Base-by-base conservation (phyloP, 2,113 vertebrate genomes). In the Genyomyrus donnyi region DNA sequence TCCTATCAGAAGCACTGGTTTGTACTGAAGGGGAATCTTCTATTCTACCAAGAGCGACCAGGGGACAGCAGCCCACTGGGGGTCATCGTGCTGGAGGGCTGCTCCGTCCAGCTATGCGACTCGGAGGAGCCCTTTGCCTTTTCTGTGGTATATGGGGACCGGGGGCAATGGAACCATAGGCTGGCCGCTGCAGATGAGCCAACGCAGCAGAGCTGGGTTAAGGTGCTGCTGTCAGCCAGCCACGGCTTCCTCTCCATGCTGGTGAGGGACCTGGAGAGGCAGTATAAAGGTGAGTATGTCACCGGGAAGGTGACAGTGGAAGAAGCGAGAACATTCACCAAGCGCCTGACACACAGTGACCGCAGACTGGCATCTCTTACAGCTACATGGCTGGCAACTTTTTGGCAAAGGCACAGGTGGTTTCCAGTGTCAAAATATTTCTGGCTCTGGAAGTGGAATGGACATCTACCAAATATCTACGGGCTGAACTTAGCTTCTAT, bases 81-180 rank as follows among this genome's bases (percentile, higher is more conserved):
- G 3, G 93, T 97, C 84, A 95, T 97, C 86, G 92, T 96, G 48
- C 91, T 97, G 90, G 96, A 98, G 94, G 96, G 95, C 91, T 97
- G 96, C 93, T 95, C 93, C 0, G 93, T 96, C 91, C 94, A 96
- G 92, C 94, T 96, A 27, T 94, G 92, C 3, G 93, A 94, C 45
- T 96, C 95, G 0, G 94, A 95, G 9, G 94, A 96, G 92, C 94
- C 93, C 89, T 95, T 94, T 0, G 94, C 95, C 90, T 97, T 97
- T 91, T 95, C 94, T 1, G 91, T 96, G 89, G 94, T 94, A 42
- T 94, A 92, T 89, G 86, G 88, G 7, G 94, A 93, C 9, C 91
- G 91, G 3, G 92, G 93, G n/a, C 89, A 94, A 24, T 90, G 92
- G 0, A 94, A 94, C 0, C 96, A 96, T 93, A 96, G 96, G 92